Percentiles rank a stretch among this genome's conserved stretches.
phyloP scores from a whole-genome alignment of 1,140 invertebrate genomes.

The Eriosoma lanigerum region DNA sequence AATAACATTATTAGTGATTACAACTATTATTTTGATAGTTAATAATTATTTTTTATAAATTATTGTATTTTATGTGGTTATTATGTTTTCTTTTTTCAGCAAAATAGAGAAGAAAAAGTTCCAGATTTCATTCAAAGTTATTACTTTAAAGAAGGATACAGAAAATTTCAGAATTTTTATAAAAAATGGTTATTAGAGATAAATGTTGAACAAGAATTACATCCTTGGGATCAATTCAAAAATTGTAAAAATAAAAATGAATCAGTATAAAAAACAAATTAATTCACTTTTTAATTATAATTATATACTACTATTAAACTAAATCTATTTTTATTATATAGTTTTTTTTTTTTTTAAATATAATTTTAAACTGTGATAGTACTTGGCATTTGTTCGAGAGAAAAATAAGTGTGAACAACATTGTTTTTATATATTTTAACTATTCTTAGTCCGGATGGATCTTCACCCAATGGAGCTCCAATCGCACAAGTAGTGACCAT shows the following conservation, averaged over 20 bases:
- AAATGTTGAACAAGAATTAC: conserved; percentile 28
- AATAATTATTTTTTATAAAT: too few relatives aligned
- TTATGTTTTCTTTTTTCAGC: conserved; percentile 1
- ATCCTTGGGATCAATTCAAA: conserved; percentile 53
- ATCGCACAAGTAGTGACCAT: conserved; percentile 63
- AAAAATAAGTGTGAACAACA: conserved; percentile 59
- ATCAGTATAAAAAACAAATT: not conserved
- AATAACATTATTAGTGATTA: too few relatives aligned
- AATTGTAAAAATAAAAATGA: not conserved
- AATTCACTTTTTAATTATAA: not conserved
- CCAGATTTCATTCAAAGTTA: conserved; percentile 11
- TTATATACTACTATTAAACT: not conserved
- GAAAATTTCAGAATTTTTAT: conserved; percentile 48
- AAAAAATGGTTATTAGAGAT: conserved; percentile 35
- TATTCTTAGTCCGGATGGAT: conserved; percentile 60
- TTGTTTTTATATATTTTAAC: conserved; percentile 58
- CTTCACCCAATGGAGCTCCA: conserved; percentile 60
- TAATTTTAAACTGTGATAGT: not conserved
- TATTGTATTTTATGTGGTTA: too few relatives aligned
- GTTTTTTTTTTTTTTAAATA: not conserved
- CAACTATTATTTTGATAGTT: too few relatives aligned
- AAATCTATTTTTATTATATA: too few relatives aligned
- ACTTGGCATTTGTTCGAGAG: conserved; percentile 38
- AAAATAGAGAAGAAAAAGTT: not conserved
- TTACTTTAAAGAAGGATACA: conserved; percentile 41